Conservation (phyloP, 37 sponge, comb jelly and placozoan genomes). For the Petrosia ficiformis region DNA sequence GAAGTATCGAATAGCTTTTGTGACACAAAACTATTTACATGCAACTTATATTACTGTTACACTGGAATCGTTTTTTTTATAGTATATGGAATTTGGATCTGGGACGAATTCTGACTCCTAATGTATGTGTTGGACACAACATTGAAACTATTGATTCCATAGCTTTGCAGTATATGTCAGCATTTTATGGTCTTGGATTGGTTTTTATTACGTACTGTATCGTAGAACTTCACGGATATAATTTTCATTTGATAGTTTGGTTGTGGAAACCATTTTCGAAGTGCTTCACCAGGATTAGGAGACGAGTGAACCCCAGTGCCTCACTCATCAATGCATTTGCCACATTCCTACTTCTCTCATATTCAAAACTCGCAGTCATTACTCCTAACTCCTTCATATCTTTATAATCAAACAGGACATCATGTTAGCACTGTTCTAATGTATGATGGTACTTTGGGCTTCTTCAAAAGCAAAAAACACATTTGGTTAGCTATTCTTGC, state of each 20-base stretch:
- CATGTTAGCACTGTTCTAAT: background rate
- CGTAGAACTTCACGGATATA: background rate
- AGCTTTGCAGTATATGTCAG: background rate
- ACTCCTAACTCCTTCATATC: background rate
- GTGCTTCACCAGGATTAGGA: background rate
- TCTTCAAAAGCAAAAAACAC: background rate
- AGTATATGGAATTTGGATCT: background rate
- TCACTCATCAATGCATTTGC: conserved; percentile 12
- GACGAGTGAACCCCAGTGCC: background rate
- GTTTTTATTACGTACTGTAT: background rate
- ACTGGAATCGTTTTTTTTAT: background rate
- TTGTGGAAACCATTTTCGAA: background rate
- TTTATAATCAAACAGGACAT: background rate
- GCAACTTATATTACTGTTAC: background rate
- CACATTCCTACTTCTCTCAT: background rate
- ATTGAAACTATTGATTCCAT: background rate
- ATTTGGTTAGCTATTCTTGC: background rate
- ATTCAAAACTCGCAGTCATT: background rate
- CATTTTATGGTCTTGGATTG: background rate
- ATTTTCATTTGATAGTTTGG: conserved; percentile 6
- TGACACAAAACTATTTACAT: background rate
- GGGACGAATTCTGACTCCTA: background rate
- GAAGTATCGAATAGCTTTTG: too few species aligned
- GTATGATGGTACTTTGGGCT: conserved; percentile 2
- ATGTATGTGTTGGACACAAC: background rate